A percentile compares a stretch with the other conserved stretches of the same genome.
These are phyloP conservation scores for Eupsittula cactorum DNA, from an alignment of 2,113 vertebrate species.

Conservation along the genomic window DNA sequence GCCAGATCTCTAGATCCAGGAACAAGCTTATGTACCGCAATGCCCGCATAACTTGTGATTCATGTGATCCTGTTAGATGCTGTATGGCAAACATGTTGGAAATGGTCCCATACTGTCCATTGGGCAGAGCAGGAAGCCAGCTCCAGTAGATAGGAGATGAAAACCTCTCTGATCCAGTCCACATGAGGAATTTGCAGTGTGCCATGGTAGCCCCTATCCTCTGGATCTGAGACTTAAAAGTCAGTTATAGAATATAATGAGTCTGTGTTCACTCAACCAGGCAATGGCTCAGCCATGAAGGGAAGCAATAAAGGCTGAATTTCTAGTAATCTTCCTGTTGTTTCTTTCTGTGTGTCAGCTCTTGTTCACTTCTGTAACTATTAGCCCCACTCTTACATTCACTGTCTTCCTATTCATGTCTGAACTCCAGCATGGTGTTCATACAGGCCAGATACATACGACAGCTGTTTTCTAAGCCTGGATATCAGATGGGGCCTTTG, in stretches of 20 bases:
- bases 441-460: not conserved
- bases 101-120: not conserved
- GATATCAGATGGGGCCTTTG: not conserved
- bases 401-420: not conserved
- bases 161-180: not conserved
- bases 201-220: not conserved
- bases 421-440: not conserved
- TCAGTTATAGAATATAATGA: not conserved
- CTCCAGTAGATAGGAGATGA: not conserved
- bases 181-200: accelerated
- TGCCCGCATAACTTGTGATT: not conserved
- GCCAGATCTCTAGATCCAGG: not conserved
- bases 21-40: not conserved
- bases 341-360: not conserved
- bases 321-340: not conserved
- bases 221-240: not conserved
- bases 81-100: not conserved
- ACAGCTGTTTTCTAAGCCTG: not conserved
- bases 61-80: not conserved
- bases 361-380: not conserved
- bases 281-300: not conserved
- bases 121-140: not conserved
- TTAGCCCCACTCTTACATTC: not conserved
- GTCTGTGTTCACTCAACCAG: not conserved
- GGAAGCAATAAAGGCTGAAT: not conserved